Conservation (phyloP, 2,888 invertebrate species). For the Acanthopleura granulata region DNA sequence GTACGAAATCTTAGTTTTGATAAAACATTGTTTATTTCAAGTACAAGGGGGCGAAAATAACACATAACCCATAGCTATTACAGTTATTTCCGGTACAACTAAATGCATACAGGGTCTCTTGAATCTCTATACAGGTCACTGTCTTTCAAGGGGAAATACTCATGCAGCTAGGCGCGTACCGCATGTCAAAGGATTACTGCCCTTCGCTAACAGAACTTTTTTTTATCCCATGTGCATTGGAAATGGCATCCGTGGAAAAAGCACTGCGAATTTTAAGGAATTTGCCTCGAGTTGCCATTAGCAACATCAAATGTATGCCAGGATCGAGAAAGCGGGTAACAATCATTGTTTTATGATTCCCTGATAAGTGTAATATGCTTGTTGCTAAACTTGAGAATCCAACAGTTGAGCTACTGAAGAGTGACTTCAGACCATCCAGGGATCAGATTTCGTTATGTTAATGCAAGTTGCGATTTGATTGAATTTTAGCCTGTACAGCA, state of each 20-base stretch:
- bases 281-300: slow-evolving; percentile 9
- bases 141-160: neutral
- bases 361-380: too few species aligned
- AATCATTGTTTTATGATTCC: neutral
- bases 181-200: neutral
- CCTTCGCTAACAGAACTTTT: too few species aligned
- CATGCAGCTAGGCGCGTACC: neutral
- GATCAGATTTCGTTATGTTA: neutral
- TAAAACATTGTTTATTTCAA: too few species aligned
- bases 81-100: too few species aligned
- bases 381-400: too few species aligned
- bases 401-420: too few species aligned
- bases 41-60: too few species aligned
- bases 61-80: too few species aligned
- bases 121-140: neutral
- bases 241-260: slow-evolving; percentile 3
- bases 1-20: too few species aligned
- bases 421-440: neutral
- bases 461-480: too few species aligned
- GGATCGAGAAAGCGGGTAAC: slow-evolving; percentile 14
- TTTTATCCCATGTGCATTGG: neutral
- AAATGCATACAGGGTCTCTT: too few species aligned
- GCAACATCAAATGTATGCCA: slow-evolving; percentile 6
- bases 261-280: slow-evolving; percentile 5
- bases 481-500: too few species aligned